phyloP scores from a whole-genome alignment of 2,888 invertebrate species.

The Drosophila incognita region DNA sequence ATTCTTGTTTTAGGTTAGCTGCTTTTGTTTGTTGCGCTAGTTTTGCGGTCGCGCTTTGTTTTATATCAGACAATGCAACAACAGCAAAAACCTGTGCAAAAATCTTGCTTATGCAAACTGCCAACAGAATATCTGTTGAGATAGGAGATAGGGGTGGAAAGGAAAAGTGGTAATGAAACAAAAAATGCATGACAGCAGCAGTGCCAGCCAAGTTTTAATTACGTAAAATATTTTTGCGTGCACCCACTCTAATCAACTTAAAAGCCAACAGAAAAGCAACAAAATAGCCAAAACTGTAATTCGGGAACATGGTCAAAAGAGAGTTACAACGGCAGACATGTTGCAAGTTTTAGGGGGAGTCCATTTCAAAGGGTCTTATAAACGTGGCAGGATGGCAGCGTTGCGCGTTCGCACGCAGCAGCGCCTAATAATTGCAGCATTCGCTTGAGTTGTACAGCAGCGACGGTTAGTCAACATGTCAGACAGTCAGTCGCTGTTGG shows the following conservation, averaged over 20 bases:
- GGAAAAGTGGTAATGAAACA: not conserved
- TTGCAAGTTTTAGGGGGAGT: constrained; percentile 16
- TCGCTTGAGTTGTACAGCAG: constrained; percentile 25
- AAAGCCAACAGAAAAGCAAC: constrained; percentile 51
- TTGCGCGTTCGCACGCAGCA: constrained; percentile 26
- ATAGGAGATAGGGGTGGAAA: not conserved
- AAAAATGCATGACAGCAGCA: constrained; percentile 58
- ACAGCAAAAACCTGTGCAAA: constrained; percentile 43
- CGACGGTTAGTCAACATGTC: constrained; percentile 50
- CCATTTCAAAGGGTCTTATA: constrained; percentile 41
- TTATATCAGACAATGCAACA: constrained; percentile 63
- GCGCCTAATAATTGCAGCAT: constrained; percentile 59
- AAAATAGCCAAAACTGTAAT: constrained; percentile 60
- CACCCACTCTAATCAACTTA: constrained; percentile 75
- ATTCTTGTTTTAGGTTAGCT: constrained; percentile 53
- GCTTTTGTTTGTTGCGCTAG: constrained; percentile 68
- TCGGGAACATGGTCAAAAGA: constrained; percentile 65
- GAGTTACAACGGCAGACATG: constrained; percentile 50
- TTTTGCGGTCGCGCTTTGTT: constrained; percentile 74
- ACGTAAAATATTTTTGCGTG: constrained; percentile 78
- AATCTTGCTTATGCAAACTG: constrained; percentile 57
- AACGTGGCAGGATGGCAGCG: constrained; percentile 46
- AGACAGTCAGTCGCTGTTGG: constrained; percentile 40
- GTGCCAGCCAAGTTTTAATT: constrained; percentile 73
- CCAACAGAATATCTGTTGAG: constrained; percentile 5